A percentile compares a stretch with the other conserved stretches of the same genome.
These are phyloP conservation scores for Drosophila subquinaria DNA, from an alignment of 2,888 invertebrate species.

Conservation along the genomic window DNA sequence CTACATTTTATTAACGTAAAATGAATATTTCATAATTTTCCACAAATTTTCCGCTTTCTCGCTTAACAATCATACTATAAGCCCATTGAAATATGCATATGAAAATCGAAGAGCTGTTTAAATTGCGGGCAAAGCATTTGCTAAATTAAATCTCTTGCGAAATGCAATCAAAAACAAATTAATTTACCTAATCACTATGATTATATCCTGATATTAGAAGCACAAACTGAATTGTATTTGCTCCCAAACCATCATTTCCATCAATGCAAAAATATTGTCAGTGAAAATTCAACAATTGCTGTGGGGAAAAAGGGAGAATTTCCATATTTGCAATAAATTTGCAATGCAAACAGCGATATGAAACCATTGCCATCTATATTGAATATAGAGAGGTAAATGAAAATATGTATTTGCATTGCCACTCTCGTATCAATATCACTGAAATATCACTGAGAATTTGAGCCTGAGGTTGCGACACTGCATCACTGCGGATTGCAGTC, in stretches of 20 bases:
- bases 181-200: slow-evolving; percentile 47
- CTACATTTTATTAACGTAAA: too few relatives aligned
- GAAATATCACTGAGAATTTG: neutral
- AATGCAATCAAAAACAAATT: slow-evolving; percentile 50
- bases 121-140: slow-evolving; percentile 16
- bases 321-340: slow-evolving; percentile 32
- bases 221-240: neutral
- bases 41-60: neutral
- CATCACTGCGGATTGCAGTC: neutral
- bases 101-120: slow-evolving; percentile 4
- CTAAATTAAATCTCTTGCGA: slow-evolving; percentile 35
- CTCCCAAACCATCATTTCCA: neutral
- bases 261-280: slow-evolving; percentile 14
- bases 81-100: slow-evolving; percentile 6
- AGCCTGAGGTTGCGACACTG: neutral
- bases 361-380: slow-evolving; percentile 35
- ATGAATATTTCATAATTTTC: neutral
- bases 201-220: slow-evolving; percentile 20
- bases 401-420: slow-evolving; percentile 2
- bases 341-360: slow-evolving; percentile 32
- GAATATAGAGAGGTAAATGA: slow-evolving; percentile 2
- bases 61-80: neutral
- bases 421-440: neutral
- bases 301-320: neutral
- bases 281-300: slow-evolving; percentile 21